These are phyloP conservation scores for Brevimyrus niger DNA, from an alignment of 2,113 vertebrate genomes.

Conservation along the genomic window DNA sequence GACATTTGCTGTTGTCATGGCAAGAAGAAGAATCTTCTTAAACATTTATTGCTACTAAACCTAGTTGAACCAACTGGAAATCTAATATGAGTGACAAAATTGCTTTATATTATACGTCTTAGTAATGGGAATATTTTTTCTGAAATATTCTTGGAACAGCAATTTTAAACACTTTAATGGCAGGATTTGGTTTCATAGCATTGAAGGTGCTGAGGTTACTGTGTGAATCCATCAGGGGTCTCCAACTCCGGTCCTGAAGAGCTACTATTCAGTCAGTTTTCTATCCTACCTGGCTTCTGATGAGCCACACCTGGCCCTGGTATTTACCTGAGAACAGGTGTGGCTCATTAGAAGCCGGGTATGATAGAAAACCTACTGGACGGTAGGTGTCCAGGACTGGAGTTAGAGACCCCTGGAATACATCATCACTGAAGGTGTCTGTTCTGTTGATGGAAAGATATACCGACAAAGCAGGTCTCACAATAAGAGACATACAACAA, in stretches of 20 bases:
- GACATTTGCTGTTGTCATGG: background rate
- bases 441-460: background rate
- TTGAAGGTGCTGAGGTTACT: background rate
- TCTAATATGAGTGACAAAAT: background rate
- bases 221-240: too few species aligned
- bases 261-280: too few species aligned
- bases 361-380: too few species aligned
- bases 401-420: too few species aligned
- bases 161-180: background rate
- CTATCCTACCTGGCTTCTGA: too few species aligned
- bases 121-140: background rate
- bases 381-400: too few species aligned
- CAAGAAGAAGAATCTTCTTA: background rate
- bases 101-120: background rate
- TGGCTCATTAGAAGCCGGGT: too few species aligned
- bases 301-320: too few species aligned
- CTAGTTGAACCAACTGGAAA: background rate
- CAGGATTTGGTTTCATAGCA: background rate
- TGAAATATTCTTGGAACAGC: background rate
- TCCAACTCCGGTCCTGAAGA: too few species aligned
- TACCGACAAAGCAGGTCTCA: background rate
- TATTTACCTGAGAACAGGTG: too few species aligned
- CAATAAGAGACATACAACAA: background rate
- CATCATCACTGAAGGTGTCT: background rate
- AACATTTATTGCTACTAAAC: background rate